Base-by-base conservation (phyloP, 2,113 vertebrate genomes). In the Pterophyllum scalare region DNA sequence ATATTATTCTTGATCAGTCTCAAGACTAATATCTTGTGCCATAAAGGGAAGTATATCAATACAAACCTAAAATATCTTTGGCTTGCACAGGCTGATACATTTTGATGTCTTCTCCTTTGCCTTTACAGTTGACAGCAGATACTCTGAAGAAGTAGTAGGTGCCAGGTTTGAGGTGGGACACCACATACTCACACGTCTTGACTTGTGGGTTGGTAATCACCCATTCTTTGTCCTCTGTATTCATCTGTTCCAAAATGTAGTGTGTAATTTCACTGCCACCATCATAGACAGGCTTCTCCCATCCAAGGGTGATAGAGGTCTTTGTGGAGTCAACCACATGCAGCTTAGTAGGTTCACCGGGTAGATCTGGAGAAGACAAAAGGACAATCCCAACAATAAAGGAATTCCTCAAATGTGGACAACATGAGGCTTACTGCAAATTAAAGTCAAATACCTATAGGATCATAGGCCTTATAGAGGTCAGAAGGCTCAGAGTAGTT, bases 11-110 rank as follows among this genome's bases (percentile, higher is more conserved):
- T 20, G 65, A 20, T 28, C 35, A 1, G 7, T 43, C 62, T 43
- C 38, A 24, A 65, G 38, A 43, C 38, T 43, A 65, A 72, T 72
- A 7, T n/a, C 65, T 52, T 52, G 10, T 54, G 52, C 26, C 15
- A 56, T 14, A 31, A 3, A 84, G 2, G 24, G 20, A 17, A 67
- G 14, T 54, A 59, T 31, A 20, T 38, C 15, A 83, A 78, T 84
- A 95, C 95, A 58, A 96, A 99, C 98, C 98, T 75, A 99, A 95
- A 93, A 99, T 97, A 87, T 99, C 98, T 92, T 99, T 99, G 92
- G 98, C 97, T 94, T 99, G 98, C 77, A 96, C 89, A 0, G 98
- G 97, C 89, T 98, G 97, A 64, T 93, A 96, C 95, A 98, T 97
- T 91, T 97, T 97, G 93, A 98, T 98, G 81, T 97, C 95, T 57